A percentile compares a stretch with the other conserved stretches of the same genome.
Evolutionary conservation across 2,888 invertebrate genomes (phyloP).

Genomic region (Cheiracanthium punctorium): DNA sequence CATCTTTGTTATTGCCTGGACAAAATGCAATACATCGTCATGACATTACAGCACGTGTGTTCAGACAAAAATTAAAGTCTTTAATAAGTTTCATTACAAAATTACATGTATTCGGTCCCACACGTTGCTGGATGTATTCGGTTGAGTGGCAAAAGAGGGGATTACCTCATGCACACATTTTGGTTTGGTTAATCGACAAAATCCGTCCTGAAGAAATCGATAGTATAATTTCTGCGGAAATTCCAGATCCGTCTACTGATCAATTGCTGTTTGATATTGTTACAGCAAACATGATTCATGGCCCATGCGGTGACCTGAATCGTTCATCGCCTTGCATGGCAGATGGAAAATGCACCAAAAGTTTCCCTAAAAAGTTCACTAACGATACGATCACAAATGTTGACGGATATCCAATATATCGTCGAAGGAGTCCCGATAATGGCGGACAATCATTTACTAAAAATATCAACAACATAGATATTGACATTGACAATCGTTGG

Average conservation of each 20-base stretch:
- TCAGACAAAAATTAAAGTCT: slow-evolving; percentile 72
- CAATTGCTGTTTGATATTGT: not conserved
- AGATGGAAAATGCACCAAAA: slow-evolving; percentile 16
- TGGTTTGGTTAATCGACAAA: slow-evolving; percentile 16
- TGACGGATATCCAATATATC: slow-evolving; percentile 10
- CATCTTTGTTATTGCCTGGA: slow-evolving; percentile 54
- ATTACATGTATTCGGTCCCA: slow-evolving; percentile 71
- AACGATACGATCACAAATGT: not conserved
- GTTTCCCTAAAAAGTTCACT: not conserved
- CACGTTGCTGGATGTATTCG: slow-evolving; percentile 71
- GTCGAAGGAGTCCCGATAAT: slow-evolving; percentile 18
- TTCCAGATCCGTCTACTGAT: not conserved
- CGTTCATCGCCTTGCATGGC: slow-evolving; percentile 6
- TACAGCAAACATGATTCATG: slow-evolving; percentile 41
- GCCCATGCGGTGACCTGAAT: not conserved
- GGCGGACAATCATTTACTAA: slow-evolving; percentile 21
- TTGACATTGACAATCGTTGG: not conserved
- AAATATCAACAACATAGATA: not conserved
- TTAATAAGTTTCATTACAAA: slow-evolving; percentile 26
- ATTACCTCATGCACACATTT: slow-evolving; percentile 73
- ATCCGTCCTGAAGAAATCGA: slow-evolving; percentile 12
- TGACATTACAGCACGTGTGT: slow-evolving; percentile 73
- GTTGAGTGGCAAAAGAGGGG: slow-evolving; percentile 75
- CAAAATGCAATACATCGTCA: slow-evolving; percentile 72
- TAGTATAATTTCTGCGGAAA: slow-evolving; percentile 63